Percentiles rank a stretch among this genome's conserved stretches.
Evolutionary conservation across 2,797 vertebrate genomes (phyloP).

Genomic region (Acropternis orthonyx): DNA sequence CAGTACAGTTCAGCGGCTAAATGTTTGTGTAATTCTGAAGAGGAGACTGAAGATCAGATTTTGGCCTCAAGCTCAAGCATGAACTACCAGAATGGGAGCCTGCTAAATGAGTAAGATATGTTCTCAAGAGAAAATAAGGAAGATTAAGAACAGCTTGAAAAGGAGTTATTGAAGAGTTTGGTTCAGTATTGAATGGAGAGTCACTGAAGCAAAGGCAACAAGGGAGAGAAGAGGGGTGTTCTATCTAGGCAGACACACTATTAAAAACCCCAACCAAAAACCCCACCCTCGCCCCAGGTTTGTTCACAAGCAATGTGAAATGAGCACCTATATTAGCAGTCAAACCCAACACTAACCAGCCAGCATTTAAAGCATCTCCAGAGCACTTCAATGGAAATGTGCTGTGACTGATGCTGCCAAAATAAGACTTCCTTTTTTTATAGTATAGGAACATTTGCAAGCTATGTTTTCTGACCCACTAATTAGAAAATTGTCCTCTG

Average conservation of each 20-base stretch:
- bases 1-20: not conserved
- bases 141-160: not conserved
- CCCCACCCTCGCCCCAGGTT: not conserved
- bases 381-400: not conserved
- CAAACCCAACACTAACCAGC: not conserved
- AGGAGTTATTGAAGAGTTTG: not conserved
- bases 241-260: not conserved
- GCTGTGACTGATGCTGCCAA: not conserved
- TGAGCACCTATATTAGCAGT: not conserved
- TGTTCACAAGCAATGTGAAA: not conserved
- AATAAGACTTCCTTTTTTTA: not conserved
- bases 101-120: not conserved
- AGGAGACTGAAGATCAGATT: not conserved
- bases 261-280: not conserved
- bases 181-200: not conserved
- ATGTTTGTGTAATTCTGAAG: not conserved
- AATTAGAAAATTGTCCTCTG: not conserved
- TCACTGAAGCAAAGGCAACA: not conserved
- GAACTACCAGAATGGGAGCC: not conserved
- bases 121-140: constrained; percentile 4
- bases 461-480: not conserved
- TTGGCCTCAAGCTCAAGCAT: not conserved
- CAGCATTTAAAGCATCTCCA: not conserved
- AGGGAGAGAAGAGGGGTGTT: not conserved
- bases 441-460: not conserved